Evolutionary conservation across 2,888 invertebrate species (phyloP), one percentile per base, ranked within the genome.

Genomic region (Sisyra nigra): DNA sequence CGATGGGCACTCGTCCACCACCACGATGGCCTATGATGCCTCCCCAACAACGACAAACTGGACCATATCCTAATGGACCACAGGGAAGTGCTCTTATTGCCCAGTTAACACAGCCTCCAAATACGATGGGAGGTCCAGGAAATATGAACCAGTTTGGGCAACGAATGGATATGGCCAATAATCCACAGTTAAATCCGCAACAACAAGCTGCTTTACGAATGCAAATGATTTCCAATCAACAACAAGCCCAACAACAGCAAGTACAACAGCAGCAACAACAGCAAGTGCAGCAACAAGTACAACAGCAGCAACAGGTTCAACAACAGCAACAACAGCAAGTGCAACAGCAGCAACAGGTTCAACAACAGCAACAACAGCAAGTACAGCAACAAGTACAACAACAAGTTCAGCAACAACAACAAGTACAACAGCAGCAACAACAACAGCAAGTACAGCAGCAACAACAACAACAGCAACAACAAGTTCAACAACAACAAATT

Each of bases 1-100:
- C 45, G 17, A 45, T 48, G 41, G 46, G 45, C 14, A 61, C 63
- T 60, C 54, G 74, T 53, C 75, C 74, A 7, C 61, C 75, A 1
- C 69, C 74, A 46, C 72, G 79, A 8, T 75, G 76, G 53, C 62
- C 75, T 1, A 73, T 76, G 51, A 71, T 75, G 46, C 78, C 78
- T 1, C 72, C 71, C 0, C 68, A 69, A 48, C 69, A 67, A 30
- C 63, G 64, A 51, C 34, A 52, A 53, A 39, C 54, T 51, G 32
- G 52, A 52, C 36, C 51, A 29, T 14, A 50, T 50, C 40, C 49
- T 50, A 50, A 41, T 51, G 49, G 43, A 57, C 48, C 61, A 1
- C 66, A 66, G 51, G 63, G 67, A 45, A 72, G 69, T 49, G 71
- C 73, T 3, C 58, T 74, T 2, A 71, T 74, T 46, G 71, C 71